Evolutionary conservation across 1,140 invertebrate species (phyloP), one percentile per base, ranked within the genome.

Genomic region (Octopus bimaculoides): DNA sequence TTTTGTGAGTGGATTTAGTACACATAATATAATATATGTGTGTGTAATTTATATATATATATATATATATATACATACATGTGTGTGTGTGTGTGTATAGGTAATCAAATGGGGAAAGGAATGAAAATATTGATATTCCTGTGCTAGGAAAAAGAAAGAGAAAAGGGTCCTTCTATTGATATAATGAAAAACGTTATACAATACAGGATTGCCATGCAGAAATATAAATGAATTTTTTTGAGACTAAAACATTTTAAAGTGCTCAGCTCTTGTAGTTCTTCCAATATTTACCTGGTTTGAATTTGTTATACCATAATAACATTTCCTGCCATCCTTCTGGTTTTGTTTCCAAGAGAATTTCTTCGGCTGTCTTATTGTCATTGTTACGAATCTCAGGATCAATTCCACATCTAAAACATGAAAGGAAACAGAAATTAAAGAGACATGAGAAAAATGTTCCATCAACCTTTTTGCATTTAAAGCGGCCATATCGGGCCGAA

Each of bases 241-340:
- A n/a, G n/a, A 66, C 61, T 1, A 14, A 14, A 14, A 12, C n/a
- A 66, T 12, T 14, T 66, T n/a, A n/a, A 66, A 14, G 12, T 14
- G 12, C 61, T 66, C 12, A n/a, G 12, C 61, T 66, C 61, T n/a
- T n/a, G 61, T n/a, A n/a, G 1, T 14, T 14, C 61, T 66, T 12
- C 61, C 12, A n/a, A 66, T 74, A 20, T 2, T 41, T 82, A 88
- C 87, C 87, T 80, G 87, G 87, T 56, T 85, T 83, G 56, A 85
- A 87, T 78, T 88, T 88, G 61, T 84, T 83, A 66, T 86, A 86
- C 85, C 85, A 87, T 74, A 87, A 85, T n/a, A 86, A 82, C 77
- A 85, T 87, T 73, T 87, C 86, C 61, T 87, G 82, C 85, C 86
- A 88, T 10, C 87, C 87, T 5, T 81, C 79, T 5, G 84, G 84